Evolutionary conservation across 2,797 vertebrate species (phyloP).

Genomic region (Onychomys arenicola): DNA sequence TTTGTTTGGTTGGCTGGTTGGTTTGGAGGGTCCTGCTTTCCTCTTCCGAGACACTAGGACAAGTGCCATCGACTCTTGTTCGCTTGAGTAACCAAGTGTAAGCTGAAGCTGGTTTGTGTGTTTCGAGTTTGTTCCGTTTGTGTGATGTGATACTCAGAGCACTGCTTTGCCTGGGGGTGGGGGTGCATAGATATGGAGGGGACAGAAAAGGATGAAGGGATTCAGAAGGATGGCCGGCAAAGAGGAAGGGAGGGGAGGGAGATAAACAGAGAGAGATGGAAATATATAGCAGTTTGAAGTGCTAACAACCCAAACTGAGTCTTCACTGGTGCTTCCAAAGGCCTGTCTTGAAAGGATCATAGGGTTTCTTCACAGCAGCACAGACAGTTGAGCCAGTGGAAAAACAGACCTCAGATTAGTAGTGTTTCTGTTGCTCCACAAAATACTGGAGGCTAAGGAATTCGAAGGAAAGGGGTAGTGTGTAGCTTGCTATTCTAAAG

Average conservation of each 20-base stretch:
- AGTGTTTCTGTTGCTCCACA: not conserved
- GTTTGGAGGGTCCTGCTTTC: slow-evolving; percentile 69
- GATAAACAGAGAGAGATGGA: slow-evolving; percentile 77
- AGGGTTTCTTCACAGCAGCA: not conserved
- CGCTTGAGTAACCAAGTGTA: slow-evolving; percentile 79
- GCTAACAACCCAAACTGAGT: not conserved
- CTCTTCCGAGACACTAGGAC: slow-evolving; percentile 74
- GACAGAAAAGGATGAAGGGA: slow-evolving; percentile 38
- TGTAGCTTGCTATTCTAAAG: not conserved
- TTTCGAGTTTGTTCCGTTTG: slow-evolving; percentile 75
- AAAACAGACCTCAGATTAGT: not conserved
- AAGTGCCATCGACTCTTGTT: slow-evolving; percentile 76
- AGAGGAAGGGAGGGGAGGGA: not conserved
- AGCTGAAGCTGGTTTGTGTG: slow-evolving; percentile 83
- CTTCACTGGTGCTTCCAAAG: not conserved
- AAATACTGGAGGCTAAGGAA: not conserved
- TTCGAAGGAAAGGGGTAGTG: not conserved
- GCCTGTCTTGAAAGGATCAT: not conserved
- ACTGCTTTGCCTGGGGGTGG: slow-evolving; percentile 78
- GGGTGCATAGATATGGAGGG: slow-evolving; percentile 58
- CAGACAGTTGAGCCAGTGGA: not conserved
- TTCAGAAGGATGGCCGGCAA: slow-evolving; percentile 47
- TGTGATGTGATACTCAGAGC: slow-evolving; percentile 72
- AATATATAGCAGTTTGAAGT: slow-evolving; percentile 68
- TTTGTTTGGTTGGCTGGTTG: slow-evolving; percentile 25